Conservation (phyloP, 2,888 invertebrate species). For the Hirudinaria manillensis region DNA sequence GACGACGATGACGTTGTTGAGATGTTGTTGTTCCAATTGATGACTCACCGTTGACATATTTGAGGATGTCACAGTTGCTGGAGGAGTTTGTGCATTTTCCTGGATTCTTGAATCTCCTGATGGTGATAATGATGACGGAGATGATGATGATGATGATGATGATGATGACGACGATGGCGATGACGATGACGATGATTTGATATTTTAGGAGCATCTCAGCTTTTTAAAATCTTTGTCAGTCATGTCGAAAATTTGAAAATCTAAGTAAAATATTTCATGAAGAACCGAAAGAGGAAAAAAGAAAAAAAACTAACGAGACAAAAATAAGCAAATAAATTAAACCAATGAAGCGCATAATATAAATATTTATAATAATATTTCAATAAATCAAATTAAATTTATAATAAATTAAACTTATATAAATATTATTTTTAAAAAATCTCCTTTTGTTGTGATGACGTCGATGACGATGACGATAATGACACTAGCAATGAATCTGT, state of each 20-base stretch:
- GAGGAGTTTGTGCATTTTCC: conserved; percentile 17
- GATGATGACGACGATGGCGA: conserved; percentile 1
- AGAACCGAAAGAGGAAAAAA: too few species aligned
- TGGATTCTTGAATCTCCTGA: conserved; percentile 4
- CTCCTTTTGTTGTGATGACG: background rate
- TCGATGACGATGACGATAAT: background rate
- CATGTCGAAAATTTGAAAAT: too few species aligned
- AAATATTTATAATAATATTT: too few species aligned
- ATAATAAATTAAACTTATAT: too few species aligned
- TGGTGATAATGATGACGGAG: background rate
- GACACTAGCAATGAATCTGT: background rate
- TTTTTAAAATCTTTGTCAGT: too few species aligned
- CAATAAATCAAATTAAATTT: too few species aligned
- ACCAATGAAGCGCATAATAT: too few species aligned
- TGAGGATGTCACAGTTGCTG: conserved; percentile 36
- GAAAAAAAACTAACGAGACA: too few species aligned
- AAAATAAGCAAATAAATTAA: too few species aligned
- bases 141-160: conserved; percentile 4
- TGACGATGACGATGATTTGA: background rate
- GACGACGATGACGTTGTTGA: background rate
- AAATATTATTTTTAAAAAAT: background rate
- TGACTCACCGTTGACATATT: conserved; percentile 33
- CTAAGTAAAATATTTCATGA: too few species aligned
- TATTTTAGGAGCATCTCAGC: too few species aligned
- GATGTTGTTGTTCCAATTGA: background rate